These are phyloP conservation scores for Okapia johnstoni DNA, from an alignment of 2,113 vertebrate species.

Conservation along the genomic window DNA sequence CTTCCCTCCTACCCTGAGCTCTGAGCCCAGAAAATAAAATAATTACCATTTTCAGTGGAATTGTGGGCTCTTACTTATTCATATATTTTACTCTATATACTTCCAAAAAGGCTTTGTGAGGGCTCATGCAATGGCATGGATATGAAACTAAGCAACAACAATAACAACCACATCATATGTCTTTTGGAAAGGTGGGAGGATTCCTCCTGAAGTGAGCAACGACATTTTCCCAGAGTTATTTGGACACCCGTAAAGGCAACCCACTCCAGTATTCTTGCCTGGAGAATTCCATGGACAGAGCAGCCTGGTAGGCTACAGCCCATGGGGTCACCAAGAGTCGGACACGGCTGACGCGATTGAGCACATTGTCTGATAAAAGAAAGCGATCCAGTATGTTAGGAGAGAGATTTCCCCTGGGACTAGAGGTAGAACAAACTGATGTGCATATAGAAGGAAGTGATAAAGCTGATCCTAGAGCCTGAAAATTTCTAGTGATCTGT, in stretches of 20 bases:
- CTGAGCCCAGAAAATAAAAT: not conserved
- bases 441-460: not conserved
- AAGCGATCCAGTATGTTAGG: not conserved
- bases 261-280: not conserved
- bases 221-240: not conserved
- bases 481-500: not conserved
- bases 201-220: not conserved
- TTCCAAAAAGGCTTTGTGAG: not conserved
- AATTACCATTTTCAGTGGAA: not conserved
- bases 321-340: not conserved
- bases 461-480: too few species aligned
- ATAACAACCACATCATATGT: not conserved
- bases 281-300: not conserved
- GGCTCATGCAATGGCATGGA: not conserved
- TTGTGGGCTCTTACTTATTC: not conserved
- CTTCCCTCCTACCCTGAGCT: not conserved
- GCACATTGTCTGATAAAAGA: not conserved
- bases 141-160: not conserved
- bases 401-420: not conserved
- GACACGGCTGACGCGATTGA: not conserved
- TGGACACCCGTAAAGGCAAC: not conserved
- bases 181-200: not conserved
- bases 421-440: not conserved
- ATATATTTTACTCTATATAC: not conserved
- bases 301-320: not conserved